Conservation (phyloP, 2,888 invertebrate genomes). For the Macrosiphum euphorbiae region DNA sequence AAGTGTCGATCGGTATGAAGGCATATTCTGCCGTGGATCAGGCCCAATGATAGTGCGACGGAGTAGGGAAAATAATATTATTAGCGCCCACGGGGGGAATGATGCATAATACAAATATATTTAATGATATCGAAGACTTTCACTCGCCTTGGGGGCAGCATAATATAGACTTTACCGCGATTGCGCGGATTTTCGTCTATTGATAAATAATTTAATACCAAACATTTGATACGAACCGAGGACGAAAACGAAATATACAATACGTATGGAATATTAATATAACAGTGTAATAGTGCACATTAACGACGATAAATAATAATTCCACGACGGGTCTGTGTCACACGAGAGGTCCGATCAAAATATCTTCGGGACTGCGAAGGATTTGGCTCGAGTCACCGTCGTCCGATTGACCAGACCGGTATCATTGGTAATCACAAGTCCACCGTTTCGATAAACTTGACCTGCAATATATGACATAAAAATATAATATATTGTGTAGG, state of each 20-base stretch:
- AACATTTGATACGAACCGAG: neutral
- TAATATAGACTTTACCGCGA: neutral
- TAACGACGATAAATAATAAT: neutral
- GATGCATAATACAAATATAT: neutral
- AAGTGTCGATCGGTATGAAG: neutral
- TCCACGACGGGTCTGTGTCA: neutral
- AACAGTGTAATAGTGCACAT: neutral
- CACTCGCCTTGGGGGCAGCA: constrained; percentile 28
- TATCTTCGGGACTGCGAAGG: neutral
- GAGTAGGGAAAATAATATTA: constrained; percentile 14
- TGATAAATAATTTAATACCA: neutral
- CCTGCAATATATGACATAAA: neutral
- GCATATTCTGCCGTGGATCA: neutral
- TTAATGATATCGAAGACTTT: constrained; percentile 37
- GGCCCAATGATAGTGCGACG: neutral
- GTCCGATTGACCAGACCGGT: neutral
- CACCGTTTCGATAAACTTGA: neutral
- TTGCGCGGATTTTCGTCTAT: neutral
- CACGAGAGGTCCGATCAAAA: neutral
- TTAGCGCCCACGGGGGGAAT: neutral
- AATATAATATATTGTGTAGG: neutral
- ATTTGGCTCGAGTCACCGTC: neutral
- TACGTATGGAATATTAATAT: neutral
- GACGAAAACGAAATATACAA: neutral
- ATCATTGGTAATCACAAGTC: neutral